Evolutionary conservation across 2,888 invertebrate genomes (phyloP), one percentile per base, ranked within the genome.

Genomic region (Apotomis capreana): DNA sequence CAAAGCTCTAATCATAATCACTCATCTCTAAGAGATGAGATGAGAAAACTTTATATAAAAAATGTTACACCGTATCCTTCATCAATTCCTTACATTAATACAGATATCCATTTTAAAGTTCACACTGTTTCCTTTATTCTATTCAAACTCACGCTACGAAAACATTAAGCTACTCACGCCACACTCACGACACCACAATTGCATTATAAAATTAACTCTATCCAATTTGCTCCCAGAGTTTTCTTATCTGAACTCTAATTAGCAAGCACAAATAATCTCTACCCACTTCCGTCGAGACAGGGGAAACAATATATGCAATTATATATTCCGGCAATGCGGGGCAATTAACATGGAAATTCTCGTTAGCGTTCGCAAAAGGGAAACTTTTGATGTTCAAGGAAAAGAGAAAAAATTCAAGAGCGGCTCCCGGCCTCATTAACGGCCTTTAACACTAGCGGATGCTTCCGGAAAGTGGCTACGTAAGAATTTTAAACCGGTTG

Each of bases 331-430:
- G 83, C 80, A 84, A 80, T 85, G 85, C 81, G 81, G 84, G 89
- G 88, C 89, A 91, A 91, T 91, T 91, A 91, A 88, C 89, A 89
- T 89, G 87, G 86, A 88, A 89, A 88, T 89, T 87, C 91, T 91
- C 90, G 87, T 91, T 90, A 89, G 87, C 87, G 83, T 86, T 86
- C 82, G 89, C 85, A 89, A 90, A 65, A 90, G 85, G 87, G 84
- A 88, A 90, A 91, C 91, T 91, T 91, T 89, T 90, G 90, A 91
- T 90, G 90, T 87, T 87, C 88, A 89, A 85, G 86, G 89, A 89
- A 83, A 85, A 83, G 82, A 82, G 75, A 86, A 91, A 91, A 91
- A 90, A 86, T 85, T 86, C 82, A 89, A 90, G 90, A 87, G 88
- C 79, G 78, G 78, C 83, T 82, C 84, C 82, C 83, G 80, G 83